Evolutionary conservation across 1,140 invertebrate species (phyloP).

Genomic region (Catajapyx aquilonaris): DNA sequence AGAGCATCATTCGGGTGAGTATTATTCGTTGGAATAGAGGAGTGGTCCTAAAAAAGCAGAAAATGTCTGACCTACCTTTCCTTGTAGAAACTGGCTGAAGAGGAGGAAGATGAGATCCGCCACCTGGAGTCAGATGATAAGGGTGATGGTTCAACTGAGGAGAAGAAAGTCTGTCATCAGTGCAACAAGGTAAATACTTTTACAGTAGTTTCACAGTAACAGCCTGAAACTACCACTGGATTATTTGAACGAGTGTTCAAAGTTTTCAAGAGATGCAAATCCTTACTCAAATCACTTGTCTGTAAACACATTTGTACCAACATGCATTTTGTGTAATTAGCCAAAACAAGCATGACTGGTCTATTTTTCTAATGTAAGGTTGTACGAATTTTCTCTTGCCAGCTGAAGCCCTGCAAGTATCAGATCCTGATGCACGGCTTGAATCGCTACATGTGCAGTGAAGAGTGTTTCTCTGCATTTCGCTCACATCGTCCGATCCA

Average conservation of each 20-base stretch:
- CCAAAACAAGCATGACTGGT: not conserved
- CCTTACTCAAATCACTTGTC: not conserved
- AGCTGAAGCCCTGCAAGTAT: conserved; percentile 24
- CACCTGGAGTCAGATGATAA: no score
- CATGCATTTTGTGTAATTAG: not conserved
- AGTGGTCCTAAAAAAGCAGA: no score
- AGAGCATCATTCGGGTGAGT: no score
- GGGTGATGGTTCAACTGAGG: not conserved
- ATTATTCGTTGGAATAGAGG: no score
- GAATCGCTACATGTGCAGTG: conserved; percentile 22
- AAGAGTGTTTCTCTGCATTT: conserved; percentile 27
- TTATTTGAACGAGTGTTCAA: not conserved
- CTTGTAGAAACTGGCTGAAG: no score
- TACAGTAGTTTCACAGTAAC: not conserved
- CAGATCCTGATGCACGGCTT: conserved; percentile 24
- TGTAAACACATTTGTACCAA: not conserved
- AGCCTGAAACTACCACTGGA: not conserved
- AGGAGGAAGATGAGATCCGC: no score
- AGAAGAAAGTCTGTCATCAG: not conserved
- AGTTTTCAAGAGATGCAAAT: not conserved
- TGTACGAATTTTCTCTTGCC: conserved; percentile 9
- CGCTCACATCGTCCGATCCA: conserved; percentile 13
- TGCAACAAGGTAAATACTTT: not conserved
- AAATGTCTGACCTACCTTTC: no score
- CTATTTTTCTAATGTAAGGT: not conserved